Conservation (phyloP, 2,797 vertebrate genomes). For the Mus minutoides region DNA sequence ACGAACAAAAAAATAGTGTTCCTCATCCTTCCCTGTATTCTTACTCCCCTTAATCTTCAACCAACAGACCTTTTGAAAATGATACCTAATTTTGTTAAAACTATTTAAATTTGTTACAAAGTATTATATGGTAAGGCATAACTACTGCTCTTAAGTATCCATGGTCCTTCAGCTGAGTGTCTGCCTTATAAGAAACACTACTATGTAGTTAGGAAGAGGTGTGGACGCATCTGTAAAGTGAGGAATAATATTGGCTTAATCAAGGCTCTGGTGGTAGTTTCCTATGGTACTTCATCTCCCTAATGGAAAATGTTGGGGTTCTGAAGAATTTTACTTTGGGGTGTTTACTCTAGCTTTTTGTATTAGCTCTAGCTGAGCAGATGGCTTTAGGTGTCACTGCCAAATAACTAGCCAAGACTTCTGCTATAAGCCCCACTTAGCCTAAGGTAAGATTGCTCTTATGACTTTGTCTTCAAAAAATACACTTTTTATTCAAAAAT, state of each 20-base stretch:
- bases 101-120: not conserved
- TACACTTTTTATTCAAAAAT: not conserved
- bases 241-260: not conserved
- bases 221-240: not conserved
- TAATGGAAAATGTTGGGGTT: not conserved
- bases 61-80: not conserved
- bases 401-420: not conserved
- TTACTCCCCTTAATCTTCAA: not conserved
- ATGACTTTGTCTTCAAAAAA: not conserved
- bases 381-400: not conserved
- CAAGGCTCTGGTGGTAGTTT: not conserved
- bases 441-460: not conserved
- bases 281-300: not conserved
- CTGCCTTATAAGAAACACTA: not conserved
- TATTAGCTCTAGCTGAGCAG: not conserved
- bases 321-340: not conserved
- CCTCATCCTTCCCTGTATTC: not conserved
- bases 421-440: not conserved
- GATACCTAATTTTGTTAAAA: not conserved
- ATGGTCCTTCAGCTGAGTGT: not conserved
- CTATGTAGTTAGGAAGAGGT: not conserved
- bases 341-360: not conserved
- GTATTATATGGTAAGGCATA: not conserved
- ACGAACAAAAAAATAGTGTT: not conserved
- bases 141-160: not conserved